phyloP scores from a whole-genome alignment of 2,888 invertebrate genomes.

The Habrosyne pyritoides region DNA sequence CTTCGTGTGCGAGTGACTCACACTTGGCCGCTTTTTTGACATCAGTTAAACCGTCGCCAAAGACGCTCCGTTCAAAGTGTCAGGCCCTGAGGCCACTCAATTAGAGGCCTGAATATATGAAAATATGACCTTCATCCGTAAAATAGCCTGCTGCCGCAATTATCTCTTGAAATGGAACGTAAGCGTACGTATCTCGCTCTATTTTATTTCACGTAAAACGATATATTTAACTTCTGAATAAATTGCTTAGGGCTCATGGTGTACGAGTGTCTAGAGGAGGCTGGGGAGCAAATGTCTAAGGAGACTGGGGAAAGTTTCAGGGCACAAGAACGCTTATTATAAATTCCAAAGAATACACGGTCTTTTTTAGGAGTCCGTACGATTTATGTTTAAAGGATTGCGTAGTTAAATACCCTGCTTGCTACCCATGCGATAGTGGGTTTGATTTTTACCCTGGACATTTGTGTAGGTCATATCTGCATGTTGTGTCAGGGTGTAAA shows the following conservation, averaged over 20 bases:
- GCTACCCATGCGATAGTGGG: no score
- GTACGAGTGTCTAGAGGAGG: neutral
- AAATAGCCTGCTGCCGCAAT: neutral
- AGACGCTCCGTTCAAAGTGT: no score
- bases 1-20: no score
- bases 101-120: no score
- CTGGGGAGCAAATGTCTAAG: neutral
- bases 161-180: neutral
- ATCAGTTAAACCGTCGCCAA: no score
- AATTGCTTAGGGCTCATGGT: neutral
- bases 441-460: no score
- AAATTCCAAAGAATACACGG: slow-evolving; percentile 1
- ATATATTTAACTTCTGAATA: neutral
- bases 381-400: no score
- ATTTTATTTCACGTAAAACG: neutral
- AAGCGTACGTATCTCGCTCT: neutral
- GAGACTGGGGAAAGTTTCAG: neutral
- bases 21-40: no score
- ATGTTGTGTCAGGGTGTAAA: no score
- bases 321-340: neutral
- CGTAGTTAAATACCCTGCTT: no score
- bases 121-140: neutral
- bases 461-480: no score
- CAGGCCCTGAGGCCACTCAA: no score
- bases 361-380: neutral